phyloP scores from a whole-genome alignment of 2,797 vertebrate species.

The Lutjanus argentimaculatus region DNA sequence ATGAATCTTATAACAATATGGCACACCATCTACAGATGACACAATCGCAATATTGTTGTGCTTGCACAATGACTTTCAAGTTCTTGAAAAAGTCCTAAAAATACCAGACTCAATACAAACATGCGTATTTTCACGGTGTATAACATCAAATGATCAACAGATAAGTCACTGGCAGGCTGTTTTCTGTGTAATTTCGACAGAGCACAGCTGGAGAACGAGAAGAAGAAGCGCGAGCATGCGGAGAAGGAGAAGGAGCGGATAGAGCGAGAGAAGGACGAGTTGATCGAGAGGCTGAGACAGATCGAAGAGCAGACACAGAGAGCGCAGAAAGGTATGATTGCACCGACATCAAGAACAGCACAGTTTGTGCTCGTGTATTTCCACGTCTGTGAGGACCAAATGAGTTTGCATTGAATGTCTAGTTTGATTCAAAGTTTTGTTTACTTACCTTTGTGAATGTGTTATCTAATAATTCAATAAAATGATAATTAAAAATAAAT shows the following conservation, averaged over 20 bases:
- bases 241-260: conserved; percentile 97
- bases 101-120: neutral
- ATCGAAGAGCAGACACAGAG: conserved; percentile 96
- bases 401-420: too few relatives aligned
- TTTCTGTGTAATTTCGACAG: conserved; percentile 70
- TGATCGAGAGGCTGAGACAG: conserved; percentile 94
- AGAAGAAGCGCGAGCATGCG: conserved; percentile 95
- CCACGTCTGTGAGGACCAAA: too few relatives aligned
- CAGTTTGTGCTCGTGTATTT: neutral
- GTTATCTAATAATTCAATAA: too few relatives aligned
- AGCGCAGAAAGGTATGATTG: conserved; percentile 92
- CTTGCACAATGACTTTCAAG: too few relatives aligned
- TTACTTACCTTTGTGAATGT: neutral
- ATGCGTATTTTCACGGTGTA: neutral
- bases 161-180: too few relatives aligned
- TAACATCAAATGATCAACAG: neutral
- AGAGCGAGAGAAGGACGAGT: conserved; percentile 96
- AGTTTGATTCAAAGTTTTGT: neutral
- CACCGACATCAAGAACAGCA: neutral
- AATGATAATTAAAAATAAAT: too few relatives aligned
- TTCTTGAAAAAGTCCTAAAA: neutral
- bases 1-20: too few relatives aligned
- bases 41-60: too few relatives aligned
- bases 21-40: too few relatives aligned
- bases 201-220: conserved; percentile 97